Percentiles rank a stretch among this genome's conserved stretches.
Conservation (phyloP, 1,140 invertebrate species). For the Andricus grossulariae region DNA sequence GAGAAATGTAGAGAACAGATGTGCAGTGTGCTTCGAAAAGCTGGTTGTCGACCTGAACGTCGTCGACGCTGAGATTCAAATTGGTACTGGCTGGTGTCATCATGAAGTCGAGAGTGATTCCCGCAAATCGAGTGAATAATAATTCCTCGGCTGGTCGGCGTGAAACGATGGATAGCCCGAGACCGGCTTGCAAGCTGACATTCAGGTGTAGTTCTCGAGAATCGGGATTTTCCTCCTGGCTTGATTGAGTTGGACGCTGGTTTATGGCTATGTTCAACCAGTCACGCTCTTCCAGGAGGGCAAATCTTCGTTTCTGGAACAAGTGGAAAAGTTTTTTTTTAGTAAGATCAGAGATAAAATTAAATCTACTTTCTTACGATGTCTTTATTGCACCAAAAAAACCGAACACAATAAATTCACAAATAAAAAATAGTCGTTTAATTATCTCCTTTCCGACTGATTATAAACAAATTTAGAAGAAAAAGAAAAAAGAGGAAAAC, state of each 20-base stretch:
- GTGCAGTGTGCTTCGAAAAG: slow-evolving; percentile 89
- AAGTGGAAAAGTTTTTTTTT: not conserved
- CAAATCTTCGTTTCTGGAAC: slow-evolving; percentile 72
- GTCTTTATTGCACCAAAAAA: too few species aligned
- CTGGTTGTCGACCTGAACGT: slow-evolving; percentile 95
- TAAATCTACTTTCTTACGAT: too few species aligned
- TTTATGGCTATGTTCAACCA: slow-evolving; percentile 77
- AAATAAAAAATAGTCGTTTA: too few species aligned
- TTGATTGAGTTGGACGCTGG: slow-evolving; percentile 73
- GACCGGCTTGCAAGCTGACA: slow-evolving; percentile 80
- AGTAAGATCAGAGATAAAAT: too few species aligned
- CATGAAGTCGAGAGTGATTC: slow-evolving; percentile 83
- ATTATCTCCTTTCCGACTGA: too few species aligned
- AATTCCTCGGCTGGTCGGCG: slow-evolving; percentile 90
- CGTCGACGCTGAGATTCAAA: slow-evolving; percentile 84
- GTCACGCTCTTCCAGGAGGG: slow-evolving; percentile 76
- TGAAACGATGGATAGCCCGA: slow-evolving; percentile 91
- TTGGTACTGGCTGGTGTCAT: slow-evolving; percentile 78
- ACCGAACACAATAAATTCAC: too few species aligned
- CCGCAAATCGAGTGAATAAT: slow-evolving; percentile 85
- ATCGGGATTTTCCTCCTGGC: slow-evolving; percentile 49
- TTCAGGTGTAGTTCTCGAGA: slow-evolving; percentile 79
- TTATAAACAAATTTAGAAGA: too few species aligned
- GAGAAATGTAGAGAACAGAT: slow-evolving; percentile 86
- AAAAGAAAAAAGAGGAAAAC: too few species aligned